These are phyloP conservation scores for Myathropa florea DNA, from an alignment of 2,888 invertebrate species.

Conservation along the genomic window DNA sequence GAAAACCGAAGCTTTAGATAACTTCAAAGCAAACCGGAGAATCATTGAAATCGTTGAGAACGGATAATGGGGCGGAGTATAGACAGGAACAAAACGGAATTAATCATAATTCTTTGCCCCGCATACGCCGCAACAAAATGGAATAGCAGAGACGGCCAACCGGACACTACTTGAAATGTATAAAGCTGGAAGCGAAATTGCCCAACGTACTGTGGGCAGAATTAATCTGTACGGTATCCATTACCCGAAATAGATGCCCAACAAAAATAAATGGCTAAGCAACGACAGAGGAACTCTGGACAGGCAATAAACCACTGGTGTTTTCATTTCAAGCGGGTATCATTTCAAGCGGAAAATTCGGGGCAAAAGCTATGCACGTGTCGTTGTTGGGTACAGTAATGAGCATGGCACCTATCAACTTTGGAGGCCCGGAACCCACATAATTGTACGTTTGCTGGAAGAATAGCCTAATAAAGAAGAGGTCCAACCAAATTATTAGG, in stretches of 20 bases:
- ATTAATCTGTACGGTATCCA: constrained; percentile 9
- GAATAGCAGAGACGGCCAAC: not conserved
- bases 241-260: constrained; percentile 32
- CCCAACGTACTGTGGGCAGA: constrained; percentile 12
- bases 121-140: constrained; percentile 24
- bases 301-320: constrained; percentile 3
- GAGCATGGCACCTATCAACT: not conserved
- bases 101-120: not conserved
- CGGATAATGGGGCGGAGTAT: constrained; percentile 25
- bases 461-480: too few relatives aligned
- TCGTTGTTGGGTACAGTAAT: not conserved
- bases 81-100: not conserved
- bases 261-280: not conserved
- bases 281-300: not conserved
- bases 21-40: constrained; percentile 16
- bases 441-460: not conserved
- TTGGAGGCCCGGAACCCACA: constrained; percentile 6
- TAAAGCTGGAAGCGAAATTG: constrained; percentile 19
- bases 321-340: constrained; percentile 1
- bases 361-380: not conserved
- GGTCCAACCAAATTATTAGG: too few relatives aligned
- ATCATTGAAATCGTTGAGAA: constrained; percentile 11
- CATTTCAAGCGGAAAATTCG: not conserved
- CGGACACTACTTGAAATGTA: constrained; percentile 8
- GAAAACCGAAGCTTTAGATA: constrained; percentile 25